A percentile compares a stretch with the other conserved stretches of the same genome.
Evolutionary conservation across 2,797 vertebrate genomes (phyloP).

Genomic region (Poeciliopsis turneri): DNA sequence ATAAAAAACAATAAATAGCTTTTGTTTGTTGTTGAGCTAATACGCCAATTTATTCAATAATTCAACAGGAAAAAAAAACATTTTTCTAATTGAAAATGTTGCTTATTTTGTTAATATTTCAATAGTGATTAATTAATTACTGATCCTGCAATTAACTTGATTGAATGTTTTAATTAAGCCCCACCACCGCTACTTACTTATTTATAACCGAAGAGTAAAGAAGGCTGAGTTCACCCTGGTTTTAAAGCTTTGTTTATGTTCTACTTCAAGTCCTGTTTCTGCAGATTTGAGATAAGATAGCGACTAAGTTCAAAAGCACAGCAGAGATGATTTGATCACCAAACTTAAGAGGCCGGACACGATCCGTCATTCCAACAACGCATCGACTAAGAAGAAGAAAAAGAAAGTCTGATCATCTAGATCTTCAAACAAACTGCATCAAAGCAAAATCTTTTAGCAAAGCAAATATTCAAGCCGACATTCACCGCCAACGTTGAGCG

Average conservation of each 20-base stretch:
- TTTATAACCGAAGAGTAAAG: neutral
- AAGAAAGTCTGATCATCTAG: conserved; percentile 16
- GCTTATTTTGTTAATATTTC: neutral
- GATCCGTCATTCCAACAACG: neutral
- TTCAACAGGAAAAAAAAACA: too few relatives aligned
- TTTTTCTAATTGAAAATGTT: neutral
- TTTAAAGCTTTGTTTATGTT: neutral
- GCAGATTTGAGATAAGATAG: conserved; percentile 6
- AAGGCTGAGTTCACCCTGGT: neutral
- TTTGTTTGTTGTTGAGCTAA: too few relatives aligned
- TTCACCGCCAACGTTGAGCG: neutral
- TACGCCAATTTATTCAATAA: too few relatives aligned
- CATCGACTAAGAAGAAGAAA: conserved; percentile 1
- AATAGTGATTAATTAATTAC: neutral
- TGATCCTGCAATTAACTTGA: neutral
- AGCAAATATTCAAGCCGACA: neutral
- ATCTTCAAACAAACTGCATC: neutral
- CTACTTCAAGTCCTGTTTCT: neutral
- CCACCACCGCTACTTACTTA: neutral
- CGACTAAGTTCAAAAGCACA: neutral
- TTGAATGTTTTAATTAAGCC: too few relatives aligned
- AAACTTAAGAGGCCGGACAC: neutral
- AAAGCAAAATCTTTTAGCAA: neutral
- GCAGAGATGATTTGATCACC: conserved; percentile 24
- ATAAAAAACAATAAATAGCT: too few relatives aligned